Evolutionary conservation across 1,140 invertebrate genomes (phyloP), one percentile per base, ranked within the genome.

Genomic region (Campoletis sonorensis): DNA sequence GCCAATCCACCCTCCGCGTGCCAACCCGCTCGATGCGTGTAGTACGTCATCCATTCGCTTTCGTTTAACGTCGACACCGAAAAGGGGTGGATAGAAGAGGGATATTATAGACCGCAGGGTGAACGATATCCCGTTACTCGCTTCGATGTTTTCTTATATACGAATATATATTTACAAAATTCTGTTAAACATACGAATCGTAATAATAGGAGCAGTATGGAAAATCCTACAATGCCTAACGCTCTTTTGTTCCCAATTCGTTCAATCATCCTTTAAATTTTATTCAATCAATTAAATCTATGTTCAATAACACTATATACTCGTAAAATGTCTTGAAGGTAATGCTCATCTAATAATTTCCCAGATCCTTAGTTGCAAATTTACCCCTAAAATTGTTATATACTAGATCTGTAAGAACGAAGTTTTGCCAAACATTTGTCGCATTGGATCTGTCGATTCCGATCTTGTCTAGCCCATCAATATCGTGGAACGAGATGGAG

Each of bases 21-120:
- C 73, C 15, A 77, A 13, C 13, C 73, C 37, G 51, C 58, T 78
- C 33, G 76, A 67, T 64, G 67, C 30, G 76, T 78, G 26, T 64
- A 26, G 51, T 78, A 78, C 76, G 76, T 67, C 76, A 78, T 84
- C 80, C 81, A 82, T 84, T 84, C 83, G 80, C 79, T 82, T 84
- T 82, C 54, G 76, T 54, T 84, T 84, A 84, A 81, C 80, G 79
- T 79, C 71, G 77, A 83, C 72, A 27, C 15, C 18, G n/a, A 27
- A 80, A 80, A 83, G 80, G 80, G 80, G 82, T 83, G 79, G 80
- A 51, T 79, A 80, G 49, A 30, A 68, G 64, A 45, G 45, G 26
- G 27, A n/a, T 70, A 70, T 70, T 70, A 70, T 67, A 61, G 71
- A 49, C 45, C 49, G 26, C 51, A 58, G 64, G 75, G 40, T 23